A percentile compares a stretch with the other conserved stretches of the same genome.
phyloP scores from a whole-genome alignment of 2,888 invertebrate genomes.

The Steinernema hermaphroditum region DNA sequence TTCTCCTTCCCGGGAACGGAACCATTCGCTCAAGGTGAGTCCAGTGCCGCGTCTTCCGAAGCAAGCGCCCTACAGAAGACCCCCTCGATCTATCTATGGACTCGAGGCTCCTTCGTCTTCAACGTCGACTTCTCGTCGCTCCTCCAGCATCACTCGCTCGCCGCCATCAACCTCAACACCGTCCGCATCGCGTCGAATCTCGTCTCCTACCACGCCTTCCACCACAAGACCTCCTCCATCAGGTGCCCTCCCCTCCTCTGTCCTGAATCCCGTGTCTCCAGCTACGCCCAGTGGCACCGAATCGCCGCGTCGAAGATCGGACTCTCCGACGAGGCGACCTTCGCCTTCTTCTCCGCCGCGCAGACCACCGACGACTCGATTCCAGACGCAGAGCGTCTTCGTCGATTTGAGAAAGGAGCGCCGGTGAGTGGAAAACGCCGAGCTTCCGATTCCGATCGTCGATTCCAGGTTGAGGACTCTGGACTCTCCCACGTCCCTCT shows the following conservation, averaged over 20 bases:
- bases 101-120: constrained; percentile 14
- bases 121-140: constrained; percentile 15
- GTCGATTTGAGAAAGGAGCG: constrained; percentile 7
- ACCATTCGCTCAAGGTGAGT: too few species aligned
- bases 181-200: constrained; percentile 12
- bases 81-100: constrained; percentile 5
- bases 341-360: constrained; percentile 23
- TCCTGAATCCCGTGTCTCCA: neutral
- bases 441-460: too few species aligned
- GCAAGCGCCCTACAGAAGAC: too few species aligned
- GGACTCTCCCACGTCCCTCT: neutral
- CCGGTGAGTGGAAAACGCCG: neutral
- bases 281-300: constrained; percentile 21
- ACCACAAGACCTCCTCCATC: neutral
- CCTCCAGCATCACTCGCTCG: neutral
- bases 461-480: neutral
- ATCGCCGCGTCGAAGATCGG: neutral
- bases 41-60: too few species aligned
- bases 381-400: neutral
- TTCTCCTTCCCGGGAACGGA: too few species aligned
- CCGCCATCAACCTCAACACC: constrained; percentile 8
- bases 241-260: neutral
- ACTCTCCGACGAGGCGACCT: constrained; percentile 6
- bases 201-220: constrained; percentile 6
- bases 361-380: constrained; percentile 18